These are phyloP conservation scores for Liopterus haemorrhoidalis DNA, from an alignment of 2,888 invertebrate species.

Conservation along the genomic window DNA sequence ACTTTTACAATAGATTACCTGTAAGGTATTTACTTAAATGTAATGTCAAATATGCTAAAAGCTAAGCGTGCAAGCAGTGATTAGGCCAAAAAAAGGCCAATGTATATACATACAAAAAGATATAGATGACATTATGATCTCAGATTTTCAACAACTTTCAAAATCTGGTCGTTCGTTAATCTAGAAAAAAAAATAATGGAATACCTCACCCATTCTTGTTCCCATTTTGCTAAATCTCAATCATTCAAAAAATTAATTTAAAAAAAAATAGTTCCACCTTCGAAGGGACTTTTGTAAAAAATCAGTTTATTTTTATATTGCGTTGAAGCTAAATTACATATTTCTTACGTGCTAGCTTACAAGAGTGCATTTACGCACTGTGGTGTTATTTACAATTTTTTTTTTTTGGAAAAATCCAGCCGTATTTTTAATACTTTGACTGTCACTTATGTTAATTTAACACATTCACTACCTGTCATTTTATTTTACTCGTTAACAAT, in stretches of 20 bases:
- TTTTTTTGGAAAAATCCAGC: no score
- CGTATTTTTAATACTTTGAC: no score
- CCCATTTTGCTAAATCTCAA: slow-evolving; percentile 30
- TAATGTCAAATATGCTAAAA: no score
- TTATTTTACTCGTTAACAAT: no score
- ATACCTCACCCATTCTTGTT: slow-evolving; percentile 36
- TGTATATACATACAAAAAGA: slow-evolving; percentile 46
- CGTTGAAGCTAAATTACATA: no score
- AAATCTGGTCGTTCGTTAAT: slow-evolving; percentile 21
- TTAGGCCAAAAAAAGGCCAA: slow-evolving; percentile 33
- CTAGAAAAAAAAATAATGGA: slow-evolving; percentile 19
- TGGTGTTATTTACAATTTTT: no score
- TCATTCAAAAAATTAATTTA: slow-evolving; percentile 31
- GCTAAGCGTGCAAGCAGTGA: slow-evolving; percentile 32
- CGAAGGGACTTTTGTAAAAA: slow-evolving; percentile 6
- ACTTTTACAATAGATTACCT: no score
- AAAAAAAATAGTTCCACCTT: slow-evolving; percentile 19
- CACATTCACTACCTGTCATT: no score
- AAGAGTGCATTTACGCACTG: no score
- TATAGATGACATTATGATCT: slow-evolving; percentile 16
- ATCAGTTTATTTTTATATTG: slow-evolving; percentile 7
- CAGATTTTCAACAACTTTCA: no score
- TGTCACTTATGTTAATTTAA: no score
- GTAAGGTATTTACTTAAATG: no score
- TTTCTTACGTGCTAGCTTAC: slow-evolving; percentile 14